Conservation (phyloP, 2,113 vertebrate species). For the Dipodomys spectabilis region DNA sequence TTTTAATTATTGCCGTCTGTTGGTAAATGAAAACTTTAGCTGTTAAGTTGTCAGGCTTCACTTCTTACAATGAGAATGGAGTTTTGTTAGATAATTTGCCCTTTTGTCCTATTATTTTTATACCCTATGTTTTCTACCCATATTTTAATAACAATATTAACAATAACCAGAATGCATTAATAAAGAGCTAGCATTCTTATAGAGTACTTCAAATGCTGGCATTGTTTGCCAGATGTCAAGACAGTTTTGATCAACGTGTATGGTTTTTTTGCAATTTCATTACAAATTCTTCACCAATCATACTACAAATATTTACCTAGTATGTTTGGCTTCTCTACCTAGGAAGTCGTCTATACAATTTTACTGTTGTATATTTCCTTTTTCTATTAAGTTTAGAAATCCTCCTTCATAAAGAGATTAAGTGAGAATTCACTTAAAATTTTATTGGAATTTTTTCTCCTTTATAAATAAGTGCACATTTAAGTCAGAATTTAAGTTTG, state of each 20-base stretch:
- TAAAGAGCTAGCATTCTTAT: not conserved
- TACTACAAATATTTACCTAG: not conserved
- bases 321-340: not conserved
- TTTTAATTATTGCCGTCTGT: not conserved
- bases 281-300: not conserved
- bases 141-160: not conserved
- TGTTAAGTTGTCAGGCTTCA: not conserved
- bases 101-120: not conserved
- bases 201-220: not conserved
- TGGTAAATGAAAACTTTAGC: not conserved
- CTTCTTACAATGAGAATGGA: not conserved
- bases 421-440: not conserved
- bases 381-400: not conserved
- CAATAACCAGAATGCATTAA: not conserved
- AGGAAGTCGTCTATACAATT: too few species aligned
- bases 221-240: not conserved
- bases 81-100: not conserved
- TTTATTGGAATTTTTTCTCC: not conserved
- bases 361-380: not conserved
- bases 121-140: not conserved
- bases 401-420: not conserved
- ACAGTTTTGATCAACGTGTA: rapidly evolving
- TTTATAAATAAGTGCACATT: not conserved
- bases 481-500: not conserved
- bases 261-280: not conserved